These are phyloP conservation scores for Campopleginae sp. DNA, from an alignment of 2,888 invertebrate species.

Conservation along the genomic window DNA sequence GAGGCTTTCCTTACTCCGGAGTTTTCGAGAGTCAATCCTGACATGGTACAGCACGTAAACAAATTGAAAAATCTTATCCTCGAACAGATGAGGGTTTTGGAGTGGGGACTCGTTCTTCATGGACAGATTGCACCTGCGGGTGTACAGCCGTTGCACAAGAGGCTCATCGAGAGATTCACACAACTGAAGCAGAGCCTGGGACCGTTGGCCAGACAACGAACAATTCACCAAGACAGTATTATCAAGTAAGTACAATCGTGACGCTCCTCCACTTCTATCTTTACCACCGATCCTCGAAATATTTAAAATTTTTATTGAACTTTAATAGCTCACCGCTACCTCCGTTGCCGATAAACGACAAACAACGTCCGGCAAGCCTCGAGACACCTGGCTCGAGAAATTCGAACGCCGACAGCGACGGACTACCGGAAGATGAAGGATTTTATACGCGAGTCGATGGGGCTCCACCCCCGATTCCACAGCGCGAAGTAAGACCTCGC, in stretches of 20 bases:
- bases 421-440: constrained; percentile 81
- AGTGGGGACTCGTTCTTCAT: constrained; percentile 93
- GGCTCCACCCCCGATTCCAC: constrained; percentile 86
- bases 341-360: constrained; percentile 88
- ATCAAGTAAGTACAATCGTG: constrained; percentile 81
- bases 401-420: constrained; percentile 80
- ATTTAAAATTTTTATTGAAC: background rate
- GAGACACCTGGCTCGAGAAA: constrained; percentile 78
- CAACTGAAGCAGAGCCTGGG: constrained; percentile 93
- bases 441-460: constrained; percentile 82
- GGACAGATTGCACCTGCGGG: constrained; percentile 93
- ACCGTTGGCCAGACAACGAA: constrained; percentile 84
- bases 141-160: constrained; percentile 96
- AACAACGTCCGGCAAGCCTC: constrained; percentile 79
- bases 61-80: constrained; percentile 89
- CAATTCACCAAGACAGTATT: constrained; percentile 90
- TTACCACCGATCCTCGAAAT: background rate
- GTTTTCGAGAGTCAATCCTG: constrained; percentile 88
- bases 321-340: constrained; percentile 90
- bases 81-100: constrained; percentile 92
- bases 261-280: background rate
- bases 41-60: constrained; percentile 86
- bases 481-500: constrained; percentile 86
- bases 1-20: constrained; percentile 96
- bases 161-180: constrained; percentile 94